A percentile compares a stretch with the other conserved stretches of the same genome.
These are phyloP conservation scores for Melozone crissalis DNA, from an alignment of 2,113 vertebrate species.

Conservation along the genomic window DNA sequence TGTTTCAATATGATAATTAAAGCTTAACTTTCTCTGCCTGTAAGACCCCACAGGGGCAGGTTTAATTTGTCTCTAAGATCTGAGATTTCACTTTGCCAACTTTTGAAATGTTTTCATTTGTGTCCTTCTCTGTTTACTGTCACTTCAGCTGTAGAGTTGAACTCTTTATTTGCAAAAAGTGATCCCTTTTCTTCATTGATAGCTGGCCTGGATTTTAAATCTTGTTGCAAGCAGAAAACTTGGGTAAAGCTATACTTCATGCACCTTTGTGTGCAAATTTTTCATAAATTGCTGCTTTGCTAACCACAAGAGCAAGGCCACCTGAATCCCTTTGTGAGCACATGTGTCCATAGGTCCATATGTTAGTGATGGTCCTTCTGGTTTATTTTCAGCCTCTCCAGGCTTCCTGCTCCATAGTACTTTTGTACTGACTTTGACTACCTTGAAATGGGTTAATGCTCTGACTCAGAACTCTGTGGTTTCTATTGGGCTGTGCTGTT, in stretches of 20 bases:
- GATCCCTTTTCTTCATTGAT: background rate
- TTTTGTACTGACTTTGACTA: background rate
- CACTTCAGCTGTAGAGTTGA: background rate
- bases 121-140: background rate
- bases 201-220: background rate
- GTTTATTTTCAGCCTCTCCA: background rate
- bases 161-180: background rate
- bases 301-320: background rate
- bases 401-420: background rate
- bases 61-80: background rate
- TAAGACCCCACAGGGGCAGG: background rate
- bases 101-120: background rate
- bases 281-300: background rate
- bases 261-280: background rate
- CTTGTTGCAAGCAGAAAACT: background rate
- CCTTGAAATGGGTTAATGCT: background rate
- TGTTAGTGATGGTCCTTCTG: background rate
- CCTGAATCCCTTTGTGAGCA: background rate
- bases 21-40: background rate
- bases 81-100: background rate
- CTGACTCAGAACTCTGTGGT: background rate
- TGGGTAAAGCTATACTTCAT: background rate
- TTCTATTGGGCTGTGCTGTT: background rate
- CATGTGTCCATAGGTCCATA: accelerated
- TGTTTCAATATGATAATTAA: background rate